A percentile compares a stretch with the other conserved stretches of the same genome.
phyloP scores from a whole-genome alignment of 2,888 invertebrate species.

The Amorpha juglandis region DNA sequence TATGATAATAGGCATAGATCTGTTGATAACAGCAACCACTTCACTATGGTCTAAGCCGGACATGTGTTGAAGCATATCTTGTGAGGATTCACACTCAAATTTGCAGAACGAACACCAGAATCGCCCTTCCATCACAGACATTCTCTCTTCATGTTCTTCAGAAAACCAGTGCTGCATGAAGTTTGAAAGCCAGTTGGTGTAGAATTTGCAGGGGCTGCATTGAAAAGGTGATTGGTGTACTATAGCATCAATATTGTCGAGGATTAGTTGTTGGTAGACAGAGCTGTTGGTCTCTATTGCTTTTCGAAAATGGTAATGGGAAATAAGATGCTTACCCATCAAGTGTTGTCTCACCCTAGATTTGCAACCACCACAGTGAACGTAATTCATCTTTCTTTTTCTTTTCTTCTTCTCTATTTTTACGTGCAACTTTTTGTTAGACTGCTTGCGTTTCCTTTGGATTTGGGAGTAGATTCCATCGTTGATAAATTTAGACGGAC shows the following conservation, averaged over 20 bases:
- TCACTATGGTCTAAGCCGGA: constrained; percentile 87
- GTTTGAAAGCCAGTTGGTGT: constrained; percentile 89
- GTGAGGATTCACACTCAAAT: constrained; percentile 86
- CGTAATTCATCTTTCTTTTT: constrained; percentile 83
- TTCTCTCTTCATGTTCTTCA: constrained; percentile 82
- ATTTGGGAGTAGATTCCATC: constrained; percentile 59
- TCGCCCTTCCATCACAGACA: constrained; percentile 81
- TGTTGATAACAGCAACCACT: constrained; percentile 89
- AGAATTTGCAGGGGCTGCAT: constrained; percentile 93
- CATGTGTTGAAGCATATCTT: constrained; percentile 88
- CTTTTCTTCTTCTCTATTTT: constrained; percentile 71
- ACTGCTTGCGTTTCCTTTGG: constrained; percentile 50
- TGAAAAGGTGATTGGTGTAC: constrained; percentile 93
- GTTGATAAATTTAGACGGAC: constrained; percentile 67
- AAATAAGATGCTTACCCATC: constrained; percentile 93
- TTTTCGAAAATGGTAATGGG: constrained; percentile 92
- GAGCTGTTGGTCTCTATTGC: constrained; percentile 84
- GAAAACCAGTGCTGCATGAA: constrained; percentile 91
- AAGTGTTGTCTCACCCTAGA: constrained; percentile 87
- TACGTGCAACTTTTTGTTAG: constrained; percentile 41
- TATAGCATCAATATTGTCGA: constrained; percentile 90
- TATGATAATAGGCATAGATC: constrained; percentile 91
- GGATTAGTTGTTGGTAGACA: constrained; percentile 86
- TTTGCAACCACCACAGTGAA: constrained; percentile 89
- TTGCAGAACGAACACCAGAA: constrained; percentile 91